phyloP scores from a whole-genome alignment of 2,113 vertebrate species.

The Cichladusa arquata region DNA sequence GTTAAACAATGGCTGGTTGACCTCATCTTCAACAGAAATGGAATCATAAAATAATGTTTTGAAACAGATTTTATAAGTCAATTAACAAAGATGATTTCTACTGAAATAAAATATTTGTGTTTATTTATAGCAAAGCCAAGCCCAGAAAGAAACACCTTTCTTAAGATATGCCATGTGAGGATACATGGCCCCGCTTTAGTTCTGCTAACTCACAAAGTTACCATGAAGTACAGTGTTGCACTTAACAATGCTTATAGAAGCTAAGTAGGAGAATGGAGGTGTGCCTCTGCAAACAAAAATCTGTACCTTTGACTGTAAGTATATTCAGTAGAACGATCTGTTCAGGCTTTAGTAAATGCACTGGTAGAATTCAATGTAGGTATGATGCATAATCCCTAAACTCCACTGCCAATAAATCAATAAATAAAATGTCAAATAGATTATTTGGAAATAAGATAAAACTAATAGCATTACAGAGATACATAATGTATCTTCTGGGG shows the following conservation, averaged over 20 bases:
- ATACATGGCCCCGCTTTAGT: accelerated
- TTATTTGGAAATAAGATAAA: not conserved
- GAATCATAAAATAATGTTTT: not conserved
- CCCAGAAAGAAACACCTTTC: not conserved
- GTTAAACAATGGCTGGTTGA: not conserved
- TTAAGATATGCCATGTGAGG: not conserved
- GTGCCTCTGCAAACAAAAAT: not conserved
- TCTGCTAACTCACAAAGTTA: not conserved
- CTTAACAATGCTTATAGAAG: not conserved
- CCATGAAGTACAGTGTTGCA: not conserved
- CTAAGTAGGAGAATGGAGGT: not conserved
- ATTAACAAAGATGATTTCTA: not conserved
- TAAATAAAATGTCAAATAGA: not conserved
- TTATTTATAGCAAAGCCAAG: not conserved
- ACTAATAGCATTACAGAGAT: not conserved
- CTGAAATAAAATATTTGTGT: not conserved
- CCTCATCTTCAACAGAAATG: not conserved
- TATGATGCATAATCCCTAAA: not conserved
- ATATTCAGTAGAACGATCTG: not conserved
- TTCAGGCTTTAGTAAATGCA: not conserved
- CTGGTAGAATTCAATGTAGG: not conserved
- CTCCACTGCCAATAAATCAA: not conserved
- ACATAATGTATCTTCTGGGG: not conserved
- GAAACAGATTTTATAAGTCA: not conserved
- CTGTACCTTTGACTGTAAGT: not conserved